Percentiles rank a stretch among this genome's conserved stretches.
Conservation (phyloP, 2,797 vertebrate genomes). For the Hipposideros larvatus region DNA sequence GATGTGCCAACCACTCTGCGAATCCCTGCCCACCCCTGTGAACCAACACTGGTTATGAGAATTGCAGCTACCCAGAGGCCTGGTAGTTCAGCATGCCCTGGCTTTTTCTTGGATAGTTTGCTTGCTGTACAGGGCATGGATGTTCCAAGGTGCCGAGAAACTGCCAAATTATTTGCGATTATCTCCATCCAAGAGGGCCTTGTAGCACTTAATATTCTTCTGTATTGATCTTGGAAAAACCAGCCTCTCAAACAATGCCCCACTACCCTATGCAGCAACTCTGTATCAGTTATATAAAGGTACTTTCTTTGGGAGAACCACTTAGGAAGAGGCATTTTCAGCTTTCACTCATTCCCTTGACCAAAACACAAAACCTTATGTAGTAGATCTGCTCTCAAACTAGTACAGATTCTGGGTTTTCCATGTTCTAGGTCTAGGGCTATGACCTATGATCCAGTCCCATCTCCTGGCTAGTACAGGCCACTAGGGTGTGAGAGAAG, state of each 20-base stretch:
- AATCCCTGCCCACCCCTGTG: background rate
- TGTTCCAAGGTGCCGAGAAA: background rate
- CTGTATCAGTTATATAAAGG: background rate
- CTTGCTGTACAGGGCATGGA: background rate
- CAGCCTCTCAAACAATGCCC: background rate
- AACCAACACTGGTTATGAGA: background rate
- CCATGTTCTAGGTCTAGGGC: background rate
- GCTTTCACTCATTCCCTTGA: background rate
- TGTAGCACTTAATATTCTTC: background rate
- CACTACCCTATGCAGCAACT: background rate
- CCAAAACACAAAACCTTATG: background rate
- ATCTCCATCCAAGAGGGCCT: background rate
- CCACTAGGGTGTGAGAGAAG: background rate
- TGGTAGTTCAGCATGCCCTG: background rate
- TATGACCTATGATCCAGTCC: background rate
- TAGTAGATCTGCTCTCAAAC: background rate
- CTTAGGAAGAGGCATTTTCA: slow-evolving; percentile 12
- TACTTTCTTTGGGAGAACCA: slow-evolving; percentile 20
- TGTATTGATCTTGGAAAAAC: background rate
- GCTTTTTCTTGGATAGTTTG: background rate
- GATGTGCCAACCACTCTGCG: background rate
- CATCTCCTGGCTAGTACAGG: background rate
- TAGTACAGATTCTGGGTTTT: background rate
- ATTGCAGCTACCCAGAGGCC: background rate
- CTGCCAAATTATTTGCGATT: background rate